phyloP scores from a whole-genome alignment of 2,888 invertebrate species.

The Harpalus rufipes region DNA sequence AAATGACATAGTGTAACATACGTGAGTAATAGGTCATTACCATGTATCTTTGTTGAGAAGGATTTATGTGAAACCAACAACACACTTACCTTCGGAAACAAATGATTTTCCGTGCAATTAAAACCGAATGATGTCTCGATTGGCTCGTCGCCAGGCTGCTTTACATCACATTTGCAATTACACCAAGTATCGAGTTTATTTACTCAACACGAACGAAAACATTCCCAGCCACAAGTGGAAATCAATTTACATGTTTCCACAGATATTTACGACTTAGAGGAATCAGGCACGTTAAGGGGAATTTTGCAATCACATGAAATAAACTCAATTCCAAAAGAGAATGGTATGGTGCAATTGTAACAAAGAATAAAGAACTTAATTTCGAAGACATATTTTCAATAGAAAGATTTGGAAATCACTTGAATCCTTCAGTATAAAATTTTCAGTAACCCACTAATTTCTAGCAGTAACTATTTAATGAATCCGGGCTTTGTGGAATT shows the following conservation, averaged over 20 bases:
- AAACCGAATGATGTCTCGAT: conserved; percentile 51
- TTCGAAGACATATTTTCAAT: too few relatives aligned
- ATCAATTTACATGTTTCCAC: conserved; percentile 51
- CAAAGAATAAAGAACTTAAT: too few relatives aligned
- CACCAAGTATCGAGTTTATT: conserved; percentile 30
- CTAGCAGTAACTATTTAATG: too few relatives aligned
- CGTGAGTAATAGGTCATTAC: conserved; percentile 36
- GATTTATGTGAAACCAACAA: conserved; percentile 42
- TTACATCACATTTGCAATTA: conserved; percentile 43
- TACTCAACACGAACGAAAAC: conserved; percentile 39
- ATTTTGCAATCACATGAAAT: too few relatives aligned
- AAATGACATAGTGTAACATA: conserved; percentile 8
- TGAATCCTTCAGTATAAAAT: too few relatives aligned
- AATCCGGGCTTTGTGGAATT: too few relatives aligned
- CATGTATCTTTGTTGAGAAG: conserved; percentile 16
- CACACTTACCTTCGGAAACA: conserved; percentile 47
- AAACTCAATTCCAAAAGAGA: too few relatives aligned
- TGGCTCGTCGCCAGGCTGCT: conserved; percentile 40
- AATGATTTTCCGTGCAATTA: conserved; percentile 48
- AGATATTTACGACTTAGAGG: conserved; percentile 11
- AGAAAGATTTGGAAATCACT: too few relatives aligned
- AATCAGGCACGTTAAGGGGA: neutral
- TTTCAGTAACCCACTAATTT: too few relatives aligned
- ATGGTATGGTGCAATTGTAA: too few relatives aligned
- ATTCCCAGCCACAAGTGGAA: conserved; percentile 44